Conservation (phyloP, 1,140 invertebrate genomes). For the Hycleus phaleratus region DNA sequence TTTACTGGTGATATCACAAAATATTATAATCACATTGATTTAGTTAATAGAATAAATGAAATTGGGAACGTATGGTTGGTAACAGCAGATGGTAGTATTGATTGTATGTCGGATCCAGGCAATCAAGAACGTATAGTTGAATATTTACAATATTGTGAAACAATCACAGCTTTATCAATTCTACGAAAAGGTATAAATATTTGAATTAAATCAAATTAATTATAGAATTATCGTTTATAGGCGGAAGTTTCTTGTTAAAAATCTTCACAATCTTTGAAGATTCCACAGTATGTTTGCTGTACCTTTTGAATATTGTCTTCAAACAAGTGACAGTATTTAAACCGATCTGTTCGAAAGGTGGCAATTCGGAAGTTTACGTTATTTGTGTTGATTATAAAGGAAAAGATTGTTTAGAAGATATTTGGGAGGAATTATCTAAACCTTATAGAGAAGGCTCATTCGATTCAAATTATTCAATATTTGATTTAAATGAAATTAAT, state of each 20-base stretch:
- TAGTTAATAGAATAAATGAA: constrained; percentile 11
- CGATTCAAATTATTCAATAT: constrained; percentile 45
- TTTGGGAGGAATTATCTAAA: constrained; percentile 44
- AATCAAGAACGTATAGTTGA: constrained; percentile 78
- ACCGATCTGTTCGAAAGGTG: constrained; percentile 83
- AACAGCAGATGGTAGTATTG: constrained; percentile 90
- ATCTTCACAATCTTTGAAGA: constrained; percentile 88
- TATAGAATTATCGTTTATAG: no score
- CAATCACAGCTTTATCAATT: constrained; percentile 62
- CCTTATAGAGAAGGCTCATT: constrained; percentile 42
- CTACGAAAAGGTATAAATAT: constrained; percentile 38
- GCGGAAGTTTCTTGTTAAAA: constrained; percentile 80
- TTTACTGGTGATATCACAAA: constrained; percentile 75
- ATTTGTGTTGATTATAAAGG: constrained; percentile 65
- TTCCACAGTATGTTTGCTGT: constrained; percentile 69
- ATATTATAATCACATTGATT: constrained; percentile 50
- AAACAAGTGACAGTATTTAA: constrained; percentile 69
- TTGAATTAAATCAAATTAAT: no score
- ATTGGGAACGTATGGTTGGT: constrained; percentile 50
- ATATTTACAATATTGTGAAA: constrained; percentile 75
- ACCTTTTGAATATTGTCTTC: constrained; percentile 71
- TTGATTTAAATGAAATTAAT: constrained; percentile 54
- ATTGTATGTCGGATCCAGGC: constrained; percentile 73
- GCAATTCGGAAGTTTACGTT: constrained; percentile 90
- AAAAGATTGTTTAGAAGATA: constrained; percentile 36